These are phyloP conservation scores for Acrocephalus arundinaceus DNA, from an alignment of 2,113 vertebrate species.

Conservation along the genomic window DNA sequence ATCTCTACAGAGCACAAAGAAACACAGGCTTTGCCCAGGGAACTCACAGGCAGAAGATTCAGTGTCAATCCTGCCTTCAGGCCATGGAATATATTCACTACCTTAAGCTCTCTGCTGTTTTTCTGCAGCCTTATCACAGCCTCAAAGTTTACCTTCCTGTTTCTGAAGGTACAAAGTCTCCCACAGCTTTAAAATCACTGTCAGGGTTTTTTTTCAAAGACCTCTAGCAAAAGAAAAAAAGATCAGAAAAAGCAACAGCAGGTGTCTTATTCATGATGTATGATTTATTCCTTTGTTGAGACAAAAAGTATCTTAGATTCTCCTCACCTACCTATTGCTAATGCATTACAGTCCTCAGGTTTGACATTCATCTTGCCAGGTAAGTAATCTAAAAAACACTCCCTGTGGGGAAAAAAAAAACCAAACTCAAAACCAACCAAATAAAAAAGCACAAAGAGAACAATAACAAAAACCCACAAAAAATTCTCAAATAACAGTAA, in stretches of 20 bases:
- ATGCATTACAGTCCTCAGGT: neutral
- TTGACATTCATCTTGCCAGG: neutral
- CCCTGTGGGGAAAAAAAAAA: accelerated
- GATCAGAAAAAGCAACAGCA: neutral
- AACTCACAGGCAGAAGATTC: neutral
- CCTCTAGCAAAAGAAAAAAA: neutral
- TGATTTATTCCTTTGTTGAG: neutral
- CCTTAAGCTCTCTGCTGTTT: neutral
- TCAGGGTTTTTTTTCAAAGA: neutral
- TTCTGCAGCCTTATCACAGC: neutral
- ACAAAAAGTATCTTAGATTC: neutral
- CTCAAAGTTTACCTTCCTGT: neutral
- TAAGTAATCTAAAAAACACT: neutral
- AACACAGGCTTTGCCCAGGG: neutral
- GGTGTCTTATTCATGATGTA: neutral
- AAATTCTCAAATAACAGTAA: accelerated
- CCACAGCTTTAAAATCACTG: neutral
- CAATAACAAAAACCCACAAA: neutral
- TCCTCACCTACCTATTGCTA: neutral
- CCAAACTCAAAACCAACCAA: neutral
- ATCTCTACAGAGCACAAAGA: neutral
- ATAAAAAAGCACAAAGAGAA: neutral
- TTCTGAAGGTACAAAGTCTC: neutral
- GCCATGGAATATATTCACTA: neutral
- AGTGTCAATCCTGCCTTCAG: neutral